These are phyloP conservation scores for Polydrusus pterygomalis DNA, from an alignment of 2,888 invertebrate species.

Conservation along the genomic window DNA sequence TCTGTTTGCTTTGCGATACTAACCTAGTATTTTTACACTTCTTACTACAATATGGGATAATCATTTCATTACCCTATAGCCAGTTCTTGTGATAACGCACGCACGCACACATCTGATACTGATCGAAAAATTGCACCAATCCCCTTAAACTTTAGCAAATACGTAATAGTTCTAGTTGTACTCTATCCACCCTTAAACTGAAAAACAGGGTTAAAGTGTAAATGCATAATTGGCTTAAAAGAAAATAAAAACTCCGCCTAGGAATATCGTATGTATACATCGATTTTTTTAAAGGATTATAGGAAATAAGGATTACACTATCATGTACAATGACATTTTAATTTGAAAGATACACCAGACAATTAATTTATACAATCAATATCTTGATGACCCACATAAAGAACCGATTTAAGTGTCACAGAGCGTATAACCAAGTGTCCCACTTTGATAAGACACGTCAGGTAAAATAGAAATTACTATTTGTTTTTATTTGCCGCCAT, in stretches of 20 bases:
- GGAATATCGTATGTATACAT: slow-evolving; percentile 8
- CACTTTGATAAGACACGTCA: neutral
- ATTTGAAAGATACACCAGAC: neutral
- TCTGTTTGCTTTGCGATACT: too few species aligned
- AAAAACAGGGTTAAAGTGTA: neutral
- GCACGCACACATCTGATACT: too few species aligned
- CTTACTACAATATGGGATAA: too few species aligned
- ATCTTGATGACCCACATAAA: neutral
- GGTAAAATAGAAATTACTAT: neutral
- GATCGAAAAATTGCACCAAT: too few species aligned
- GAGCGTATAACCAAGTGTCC: neutral
- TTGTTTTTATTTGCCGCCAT: too few species aligned
- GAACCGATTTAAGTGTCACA: neutral
- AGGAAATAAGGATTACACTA: neutral
- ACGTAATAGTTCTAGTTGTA: too few species aligned
- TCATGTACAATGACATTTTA: slow-evolving; percentile 3
- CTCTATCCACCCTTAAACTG: slow-evolving; percentile 36
- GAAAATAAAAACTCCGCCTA: slow-evolving; percentile 30
- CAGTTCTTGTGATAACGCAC: too few species aligned
- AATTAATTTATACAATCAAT: slow-evolving; percentile 14
- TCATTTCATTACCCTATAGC: too few species aligned
- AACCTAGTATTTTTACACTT: too few species aligned
- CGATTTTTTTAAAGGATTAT: slow-evolving; percentile 6
- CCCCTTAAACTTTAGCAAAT: too few species aligned
- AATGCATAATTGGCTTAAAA: slow-evolving; percentile 38